Evolutionary conservation across 2,888 invertebrate species (phyloP).

Genomic region (Erebia epiphron): DNA sequence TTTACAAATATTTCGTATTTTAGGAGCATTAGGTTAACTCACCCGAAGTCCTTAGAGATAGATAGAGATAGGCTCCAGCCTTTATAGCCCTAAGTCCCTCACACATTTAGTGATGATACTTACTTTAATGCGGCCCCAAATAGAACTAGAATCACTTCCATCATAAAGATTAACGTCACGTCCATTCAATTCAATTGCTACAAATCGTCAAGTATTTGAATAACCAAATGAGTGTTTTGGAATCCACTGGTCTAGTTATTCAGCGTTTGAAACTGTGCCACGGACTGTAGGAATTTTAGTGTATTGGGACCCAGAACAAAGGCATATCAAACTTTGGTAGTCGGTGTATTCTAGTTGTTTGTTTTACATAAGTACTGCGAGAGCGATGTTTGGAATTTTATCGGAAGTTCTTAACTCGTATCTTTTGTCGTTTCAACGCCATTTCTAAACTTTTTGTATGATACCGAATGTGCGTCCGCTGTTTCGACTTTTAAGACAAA

Average conservation of each 20-base stretch:
- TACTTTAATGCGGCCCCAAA: background rate
- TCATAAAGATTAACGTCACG: background rate
- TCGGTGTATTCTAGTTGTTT: conserved; percentile 31
- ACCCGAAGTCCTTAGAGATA: too few species aligned
- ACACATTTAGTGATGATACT: background rate
- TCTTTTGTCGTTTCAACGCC: conserved; percentile 8
- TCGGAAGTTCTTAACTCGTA: conserved; percentile 20
- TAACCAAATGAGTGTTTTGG: conserved; percentile 27
- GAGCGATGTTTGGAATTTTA: conserved; percentile 27
- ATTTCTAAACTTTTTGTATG: conserved; percentile 5
- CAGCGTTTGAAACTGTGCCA: conserved; percentile 16
- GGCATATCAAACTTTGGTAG: conserved; percentile 38
- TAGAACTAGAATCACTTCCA: conserved; percentile 2
- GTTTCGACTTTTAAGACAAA: conserved; percentile 1
- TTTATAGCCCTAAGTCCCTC: background rate
- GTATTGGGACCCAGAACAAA: conserved; percentile 38
- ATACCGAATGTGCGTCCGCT: background rate
- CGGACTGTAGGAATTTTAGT: conserved; percentile 28
- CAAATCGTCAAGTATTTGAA: conserved; percentile 23
- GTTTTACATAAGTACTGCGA: conserved; percentile 33
- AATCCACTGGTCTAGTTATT: conserved; percentile 13
- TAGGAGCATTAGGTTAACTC: too few species aligned
- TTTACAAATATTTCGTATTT: too few species aligned
- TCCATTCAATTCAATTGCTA: background rate
- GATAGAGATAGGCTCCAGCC: too few species aligned